phyloP scores from a whole-genome alignment of 2,113 vertebrate species.

The Myanophis thanlyinensis region DNA sequence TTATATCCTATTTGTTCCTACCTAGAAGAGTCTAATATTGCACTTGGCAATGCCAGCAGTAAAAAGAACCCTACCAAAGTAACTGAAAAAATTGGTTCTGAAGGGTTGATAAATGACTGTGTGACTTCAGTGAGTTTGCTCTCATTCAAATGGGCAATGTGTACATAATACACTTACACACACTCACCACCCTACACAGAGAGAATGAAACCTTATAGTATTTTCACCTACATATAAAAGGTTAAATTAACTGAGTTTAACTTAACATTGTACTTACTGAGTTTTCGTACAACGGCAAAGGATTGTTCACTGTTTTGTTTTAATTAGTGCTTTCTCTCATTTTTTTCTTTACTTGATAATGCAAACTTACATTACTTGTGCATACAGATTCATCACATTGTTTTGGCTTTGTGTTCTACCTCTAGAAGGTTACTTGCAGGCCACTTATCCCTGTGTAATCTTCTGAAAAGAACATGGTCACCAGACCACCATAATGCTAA shows the following conservation, averaged over 20 bases:
- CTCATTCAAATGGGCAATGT: background rate
- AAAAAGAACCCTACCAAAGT: too few relatives aligned
- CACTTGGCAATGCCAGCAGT: too few relatives aligned
- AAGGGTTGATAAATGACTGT: background rate
- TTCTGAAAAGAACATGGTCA: background rate
- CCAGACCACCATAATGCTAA: background rate
- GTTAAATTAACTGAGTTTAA: too few relatives aligned
- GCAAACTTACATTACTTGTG: background rate
- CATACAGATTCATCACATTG: background rate
- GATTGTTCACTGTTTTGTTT: background rate
- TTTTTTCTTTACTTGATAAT: background rate
- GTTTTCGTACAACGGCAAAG: background rate
- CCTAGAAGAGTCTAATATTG: too few relatives aligned
- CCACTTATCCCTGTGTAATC: background rate
- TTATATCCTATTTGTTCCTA: too few relatives aligned
- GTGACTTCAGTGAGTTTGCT: background rate
- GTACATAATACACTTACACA: too few relatives aligned
- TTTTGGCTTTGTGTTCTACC: background rate
- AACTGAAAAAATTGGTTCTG: background rate
- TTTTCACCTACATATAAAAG: background rate
- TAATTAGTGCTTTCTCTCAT: too few relatives aligned
- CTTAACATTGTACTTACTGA: too few relatives aligned
- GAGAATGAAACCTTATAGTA: background rate
- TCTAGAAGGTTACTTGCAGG: background rate
- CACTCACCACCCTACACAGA: too few relatives aligned